These are phyloP conservation scores for Hesperophylax magnus DNA, from an alignment of 1,140 invertebrate genomes.

Conservation along the genomic window DNA sequence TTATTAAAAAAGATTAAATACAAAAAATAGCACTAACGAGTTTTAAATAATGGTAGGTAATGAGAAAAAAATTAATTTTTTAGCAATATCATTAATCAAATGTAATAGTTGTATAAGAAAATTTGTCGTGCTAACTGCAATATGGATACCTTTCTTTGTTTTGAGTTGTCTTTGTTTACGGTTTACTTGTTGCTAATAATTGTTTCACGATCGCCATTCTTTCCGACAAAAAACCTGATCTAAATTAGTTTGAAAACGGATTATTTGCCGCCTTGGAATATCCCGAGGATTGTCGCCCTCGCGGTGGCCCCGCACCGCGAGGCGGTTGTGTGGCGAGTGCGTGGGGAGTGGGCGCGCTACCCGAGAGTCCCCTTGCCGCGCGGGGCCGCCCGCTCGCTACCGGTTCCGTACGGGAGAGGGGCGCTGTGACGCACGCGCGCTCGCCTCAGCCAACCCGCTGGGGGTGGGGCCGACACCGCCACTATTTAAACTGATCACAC, in stretches of 20 bases:
- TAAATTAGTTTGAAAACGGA: not conserved
- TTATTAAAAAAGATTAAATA: too few species aligned
- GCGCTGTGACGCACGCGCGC: constrained; percentile 8
- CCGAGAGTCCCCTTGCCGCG: too few species aligned
- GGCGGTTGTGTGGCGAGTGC: not conserved
- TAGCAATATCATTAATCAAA: too few species aligned
- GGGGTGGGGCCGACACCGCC: constrained; percentile 60
- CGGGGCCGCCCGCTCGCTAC: not conserved
- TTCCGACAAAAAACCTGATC: constrained; percentile 15
- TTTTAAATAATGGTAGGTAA: too few species aligned
- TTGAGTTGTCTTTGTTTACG: too few species aligned
- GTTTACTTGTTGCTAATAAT: too few species aligned
- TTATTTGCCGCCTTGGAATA: not conserved
- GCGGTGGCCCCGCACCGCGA: not conserved
- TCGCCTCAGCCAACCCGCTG: not conserved
- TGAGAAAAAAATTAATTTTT: too few species aligned
- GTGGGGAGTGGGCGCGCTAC: too few species aligned
- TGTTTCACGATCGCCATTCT: not conserved
- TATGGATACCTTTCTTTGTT: too few species aligned
- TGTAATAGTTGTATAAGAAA: too few species aligned
- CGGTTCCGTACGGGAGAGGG: not conserved
- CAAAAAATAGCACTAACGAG: too few species aligned
- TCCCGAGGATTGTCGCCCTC: not conserved
- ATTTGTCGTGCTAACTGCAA: too few species aligned
- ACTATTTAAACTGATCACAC: constrained; percentile 71